phyloP scores from a whole-genome alignment of 2,113 vertebrate species.

The Felis chaus region DNA sequence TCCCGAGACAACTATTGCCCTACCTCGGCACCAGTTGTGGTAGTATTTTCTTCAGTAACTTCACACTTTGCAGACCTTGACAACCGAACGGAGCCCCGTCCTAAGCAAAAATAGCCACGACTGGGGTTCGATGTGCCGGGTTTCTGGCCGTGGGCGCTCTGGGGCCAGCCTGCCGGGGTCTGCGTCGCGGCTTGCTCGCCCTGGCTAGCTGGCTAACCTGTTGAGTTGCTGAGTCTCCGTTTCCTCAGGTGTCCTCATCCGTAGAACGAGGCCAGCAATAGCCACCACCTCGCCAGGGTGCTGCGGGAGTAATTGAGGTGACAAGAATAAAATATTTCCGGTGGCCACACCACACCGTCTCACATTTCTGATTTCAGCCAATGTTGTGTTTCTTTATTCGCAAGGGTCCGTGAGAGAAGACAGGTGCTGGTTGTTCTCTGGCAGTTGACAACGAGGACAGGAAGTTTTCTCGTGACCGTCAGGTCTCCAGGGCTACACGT shows the following conservation, averaged over 20 bases:
- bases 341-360: background rate
- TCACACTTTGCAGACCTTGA: background rate
- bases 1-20: background rate
- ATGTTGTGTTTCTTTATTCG: background rate
- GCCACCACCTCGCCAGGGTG: background rate
- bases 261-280: background rate
- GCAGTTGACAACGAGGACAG: background rate
- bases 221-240: background rate
- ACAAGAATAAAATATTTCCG: rapidly evolving
- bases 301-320: background rate
- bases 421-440: background rate
- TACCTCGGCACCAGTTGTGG: background rate
- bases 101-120: background rate
- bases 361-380: background rate
- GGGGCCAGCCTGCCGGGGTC: background rate
- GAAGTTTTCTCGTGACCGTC: background rate
- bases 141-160: background rate
- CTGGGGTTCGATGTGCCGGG: background rate
- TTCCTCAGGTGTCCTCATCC: background rate
- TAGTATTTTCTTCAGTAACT: background rate
- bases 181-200: background rate
- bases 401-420: background rate
- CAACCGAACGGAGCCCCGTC: background rate
- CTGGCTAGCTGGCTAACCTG: background rate
- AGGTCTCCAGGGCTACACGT: background rate